A percentile compares a stretch with the other conserved stretches of the same genome.
Evolutionary conservation across 2,888 invertebrate genomes (phyloP).

Genomic region (Caenorhabditis plicata): DNA sequence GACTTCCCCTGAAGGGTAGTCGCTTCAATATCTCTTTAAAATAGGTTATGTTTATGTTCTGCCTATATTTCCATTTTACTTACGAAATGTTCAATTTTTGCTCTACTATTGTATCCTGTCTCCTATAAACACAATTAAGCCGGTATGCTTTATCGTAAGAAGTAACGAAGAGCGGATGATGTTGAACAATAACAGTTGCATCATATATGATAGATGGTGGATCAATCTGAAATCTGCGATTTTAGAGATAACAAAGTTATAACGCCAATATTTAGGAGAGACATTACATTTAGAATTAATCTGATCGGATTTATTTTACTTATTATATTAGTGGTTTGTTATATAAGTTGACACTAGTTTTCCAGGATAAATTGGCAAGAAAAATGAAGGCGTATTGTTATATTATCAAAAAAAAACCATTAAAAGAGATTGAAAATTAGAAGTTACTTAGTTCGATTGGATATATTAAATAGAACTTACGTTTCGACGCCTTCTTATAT

Average conservation of each 20-base stretch:
- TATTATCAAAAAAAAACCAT: not conserved
- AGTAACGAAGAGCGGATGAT: slow-evolving; percentile 61
- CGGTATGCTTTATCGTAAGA: slow-evolving; percentile 43
- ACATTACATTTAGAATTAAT: not conserved
- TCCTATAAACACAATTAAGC: slow-evolving; percentile 59
- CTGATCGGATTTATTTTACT: not conserved
- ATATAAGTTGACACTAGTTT: not conserved
- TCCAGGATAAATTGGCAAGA: not conserved
- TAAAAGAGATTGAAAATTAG: not conserved
- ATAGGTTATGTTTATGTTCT: not conserved
- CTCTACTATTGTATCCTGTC: slow-evolving; percentile 33
- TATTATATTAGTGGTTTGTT: not conserved
- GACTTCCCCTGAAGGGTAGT: slow-evolving; percentile 14
- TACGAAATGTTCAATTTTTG: slow-evolving; percentile 53
- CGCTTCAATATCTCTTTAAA: slow-evolving; percentile 32
- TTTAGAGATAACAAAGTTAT: not conserved
- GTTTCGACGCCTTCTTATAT: slow-evolving; percentile 45
- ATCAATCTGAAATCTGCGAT: slow-evolving; percentile 26
- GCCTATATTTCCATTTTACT: not conserved
- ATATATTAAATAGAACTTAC: too few relatives aligned
- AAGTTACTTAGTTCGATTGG: too few relatives aligned
- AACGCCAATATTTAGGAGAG: not conserved
- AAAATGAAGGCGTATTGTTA: not conserved
- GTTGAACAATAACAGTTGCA: slow-evolving; percentile 57
- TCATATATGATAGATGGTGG: slow-evolving; percentile 53